Base-by-base conservation (phyloP, 2,888 invertebrate species). In the Stenichneumon culpator region DNA sequence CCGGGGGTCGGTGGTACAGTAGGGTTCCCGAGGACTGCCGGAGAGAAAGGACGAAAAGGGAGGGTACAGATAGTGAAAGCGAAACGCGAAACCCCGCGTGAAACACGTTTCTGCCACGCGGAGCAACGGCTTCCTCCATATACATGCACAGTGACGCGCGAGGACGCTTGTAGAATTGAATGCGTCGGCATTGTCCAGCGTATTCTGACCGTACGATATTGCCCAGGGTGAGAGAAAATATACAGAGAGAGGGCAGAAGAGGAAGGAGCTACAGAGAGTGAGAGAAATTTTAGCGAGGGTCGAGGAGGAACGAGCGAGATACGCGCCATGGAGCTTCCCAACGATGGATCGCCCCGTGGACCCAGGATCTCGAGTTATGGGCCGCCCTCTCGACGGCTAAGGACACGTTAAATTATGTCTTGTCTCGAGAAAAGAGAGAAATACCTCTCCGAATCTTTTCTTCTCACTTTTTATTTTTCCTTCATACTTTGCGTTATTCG, bases 201-300 rank as follows among this genome's bases (percentile, higher is more conserved):
- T 89, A 92, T 91, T 89, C 89, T 92, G 92, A 92, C 92, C 93
- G 91, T 90, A 89, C 90, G 91, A 93, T 93, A 93, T 93, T 92
- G 90, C 91, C 87, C 65, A 87, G 80, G 87, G 74, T 47, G 78
- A 78, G 84, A 36, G 68, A 54, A 54, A 67, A 75, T n/a, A 16
- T 7, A 52, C 28, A 65, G 65, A 63, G 65, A 63, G 70, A 72
- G 57, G 78, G 79, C 72, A 39, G 68, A 78, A 57, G 47, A 80
- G 86, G 79, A 80, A 79, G 80, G 75, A 57, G 4, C 87, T 86
- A 89, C 68, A 4, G 75, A 82, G 79, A 68, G 85, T 67, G 75
- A 70, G 79, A 79, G 77, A 70, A 81, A 65, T 57, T 67, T 73
- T n/a, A 75, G 22, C 72, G 78, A 72, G 77, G 77, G 72, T 73